Base-by-base conservation (phyloP, 1,140 invertebrate genomes). In the Drosophila sechellia region DNA sequence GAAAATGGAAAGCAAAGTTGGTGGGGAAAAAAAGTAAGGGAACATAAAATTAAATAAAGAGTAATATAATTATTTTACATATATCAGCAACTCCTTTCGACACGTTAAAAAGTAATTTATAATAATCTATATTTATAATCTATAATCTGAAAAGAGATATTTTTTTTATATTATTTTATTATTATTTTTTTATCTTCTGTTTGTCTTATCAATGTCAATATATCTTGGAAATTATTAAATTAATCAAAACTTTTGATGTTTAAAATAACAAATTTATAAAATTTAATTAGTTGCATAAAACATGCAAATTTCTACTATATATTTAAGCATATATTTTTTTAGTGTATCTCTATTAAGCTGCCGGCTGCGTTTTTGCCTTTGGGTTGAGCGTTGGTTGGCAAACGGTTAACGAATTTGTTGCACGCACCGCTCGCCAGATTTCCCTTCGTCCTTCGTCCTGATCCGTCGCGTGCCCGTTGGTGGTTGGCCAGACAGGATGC, bases 401-500 rank as follows among this genome's bases (percentile, higher is more conserved):
- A 70, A 49, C 50, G 66, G 66, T 70, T 70, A 71, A 70, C 75
- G 73, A 77, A 66, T 85, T 81, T 75, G 59, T 59, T 59, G 71
- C 75, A 87, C 84, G 80, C 80, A 84, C 53, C 45, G 59, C 50
- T 57, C 27, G n/a, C 50, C 42, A 40, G 42, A 57, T 25, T 17
- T 43, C 35, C 58, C 61, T 50, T 48, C 52, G 65, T 35, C 31
- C 49, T 35, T 4, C 49, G 31, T 35, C 15, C 49, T 52, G n/a
- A 4, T 50, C 27, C 31, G 49, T 8, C 8, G 31, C 48, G 6
- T 68, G 48, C 68, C 68, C 49, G 68, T 42, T 76, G 84, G 83
- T 87, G 83, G 83, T 87, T 87, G 83, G 83, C 84, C 83, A 87
- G 83, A 69, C 68, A 66, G 35, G 31, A 68, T 68, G 39, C 63